phyloP scores from a whole-genome alignment of 2,888 invertebrate species.

The Drosophila kambysellisi region DNA sequence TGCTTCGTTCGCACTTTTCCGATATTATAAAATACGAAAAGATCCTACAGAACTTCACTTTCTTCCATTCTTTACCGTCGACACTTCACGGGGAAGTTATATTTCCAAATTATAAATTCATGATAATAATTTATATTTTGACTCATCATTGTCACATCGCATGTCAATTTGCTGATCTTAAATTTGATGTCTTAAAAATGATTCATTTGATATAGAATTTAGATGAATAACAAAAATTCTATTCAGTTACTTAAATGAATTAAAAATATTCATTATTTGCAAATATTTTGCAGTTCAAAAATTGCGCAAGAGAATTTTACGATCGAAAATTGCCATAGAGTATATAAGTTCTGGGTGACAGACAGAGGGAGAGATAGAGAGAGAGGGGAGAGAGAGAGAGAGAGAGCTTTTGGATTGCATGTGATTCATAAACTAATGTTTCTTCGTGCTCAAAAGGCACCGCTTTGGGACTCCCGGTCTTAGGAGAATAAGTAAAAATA shows the following conservation, averaged over 20 bases:
- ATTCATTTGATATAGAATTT: background rate
- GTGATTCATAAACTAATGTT: slow-evolving; percentile 24
- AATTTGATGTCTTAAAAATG: background rate
- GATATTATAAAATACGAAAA: background rate
- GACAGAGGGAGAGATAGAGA: background rate
- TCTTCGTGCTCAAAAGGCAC: background rate
- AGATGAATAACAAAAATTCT: background rate
- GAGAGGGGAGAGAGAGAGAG: background rate
- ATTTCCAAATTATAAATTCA: background rate
- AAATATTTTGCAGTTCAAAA: background rate
- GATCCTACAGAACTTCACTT: background rate
- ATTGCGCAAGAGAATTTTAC: background rate
- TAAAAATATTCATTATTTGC: background rate
- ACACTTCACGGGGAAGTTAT: background rate
- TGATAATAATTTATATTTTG: background rate
- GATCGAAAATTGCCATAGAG: background rate
- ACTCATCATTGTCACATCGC: background rate
- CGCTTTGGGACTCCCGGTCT: slow-evolving; percentile 40
- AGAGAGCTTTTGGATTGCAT: background rate
- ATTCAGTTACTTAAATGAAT: background rate
- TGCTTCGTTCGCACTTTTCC: background rate
- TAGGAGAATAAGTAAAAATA: background rate
- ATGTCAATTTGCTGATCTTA: background rate
- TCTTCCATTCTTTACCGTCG: background rate
- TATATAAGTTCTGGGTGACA: background rate